These are phyloP conservation scores for Lordiphosa andalusiaca DNA, from an alignment of 2,888 invertebrate species.

Conservation along the genomic window DNA sequence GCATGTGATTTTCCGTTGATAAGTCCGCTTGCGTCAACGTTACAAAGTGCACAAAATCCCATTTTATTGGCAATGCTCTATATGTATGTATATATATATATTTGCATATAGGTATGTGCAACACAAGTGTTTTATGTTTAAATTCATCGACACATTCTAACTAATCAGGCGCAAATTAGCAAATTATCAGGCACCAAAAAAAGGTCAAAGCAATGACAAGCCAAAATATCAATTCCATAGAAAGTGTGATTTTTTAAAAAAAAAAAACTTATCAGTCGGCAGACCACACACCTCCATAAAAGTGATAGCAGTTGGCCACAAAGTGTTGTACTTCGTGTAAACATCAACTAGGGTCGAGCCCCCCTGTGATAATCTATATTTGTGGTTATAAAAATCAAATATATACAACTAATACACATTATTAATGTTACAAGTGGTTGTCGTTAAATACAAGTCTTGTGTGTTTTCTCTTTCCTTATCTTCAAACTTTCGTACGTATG, in stretches of 20 bases:
- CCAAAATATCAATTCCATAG: not conserved
- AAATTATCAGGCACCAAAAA: constrained; percentile 18
- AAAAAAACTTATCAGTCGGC: constrained; percentile 4
- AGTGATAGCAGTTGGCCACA: constrained; percentile 7
- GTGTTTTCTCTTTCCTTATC: not conserved
- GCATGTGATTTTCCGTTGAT: not conserved
- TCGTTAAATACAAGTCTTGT: too few relatives aligned
- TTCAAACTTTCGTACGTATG: not conserved
- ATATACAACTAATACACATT: not conserved
- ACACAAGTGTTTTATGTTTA: constrained; percentile 15
- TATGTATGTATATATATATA: constrained; percentile 8
- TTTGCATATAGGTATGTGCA: not conserved
- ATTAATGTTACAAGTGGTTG: too few relatives aligned
- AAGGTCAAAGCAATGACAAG: constrained; percentile 45
- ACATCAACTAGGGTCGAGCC: constrained; percentile 15
- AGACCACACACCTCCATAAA: not conserved
- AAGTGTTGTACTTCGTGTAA: not conserved
- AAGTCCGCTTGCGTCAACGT: constrained; percentile 4
- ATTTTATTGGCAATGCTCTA: constrained; percentile 7
- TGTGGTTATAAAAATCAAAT: constrained; percentile 17
- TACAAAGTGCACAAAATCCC: constrained; percentile 15
- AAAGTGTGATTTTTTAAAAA: not conserved
- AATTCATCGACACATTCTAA: constrained; percentile 20
- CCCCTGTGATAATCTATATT: not conserved
- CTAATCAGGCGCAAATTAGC: constrained; percentile 13